Evolutionary conservation across 2,797 vertebrate species (phyloP), one percentile per base, ranked within the genome.

Genomic region (Meda fulgida): DNA sequence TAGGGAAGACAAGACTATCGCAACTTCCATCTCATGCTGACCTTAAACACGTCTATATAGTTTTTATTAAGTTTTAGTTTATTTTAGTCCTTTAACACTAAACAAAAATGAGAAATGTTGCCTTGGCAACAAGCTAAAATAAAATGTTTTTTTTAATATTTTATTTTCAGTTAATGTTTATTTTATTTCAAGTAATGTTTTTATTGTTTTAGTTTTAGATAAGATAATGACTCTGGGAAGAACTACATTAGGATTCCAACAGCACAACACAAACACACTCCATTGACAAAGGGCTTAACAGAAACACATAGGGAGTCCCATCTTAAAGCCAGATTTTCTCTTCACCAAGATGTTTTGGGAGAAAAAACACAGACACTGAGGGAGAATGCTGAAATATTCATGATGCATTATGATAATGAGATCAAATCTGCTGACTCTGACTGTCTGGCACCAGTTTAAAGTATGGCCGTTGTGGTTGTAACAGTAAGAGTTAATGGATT

Each of bases 321-420:
- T 36, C 21, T 58, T 65, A 51, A 80, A 75, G 78, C 58, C 58
- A 72, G 23, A 53, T 75, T 38, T 70, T 26, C 26, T 66, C 34
- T 81, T 43, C 71, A 55, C 26, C 71, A 46, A 43, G 46, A 43
- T 55, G 21, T 86, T 81, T 66, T 48, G 36, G 26, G 36, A 67
- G 36, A 40, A 51, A 36, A 43, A 8, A 51, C 6, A 78, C 31
- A 34, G 23, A 84, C 46, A 80, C 6, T 65, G 53, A 73, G 51
- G 60, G 34, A 51, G 29, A 40, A 72, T 26, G 23, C 77, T 51
- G 55, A 81, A 70, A 77, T 76, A 85, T 85, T 85, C 79, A 85
- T 66, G 6, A 58, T 19, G 10, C 60, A 40, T 77, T 81, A 77
- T 71, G 48, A 81, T 79, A 86, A 86, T 82, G 43, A 81, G 84